These are phyloP conservation scores for Xylocampa areola DNA, from an alignment of 2,888 invertebrate genomes.

Conservation along the genomic window DNA sequence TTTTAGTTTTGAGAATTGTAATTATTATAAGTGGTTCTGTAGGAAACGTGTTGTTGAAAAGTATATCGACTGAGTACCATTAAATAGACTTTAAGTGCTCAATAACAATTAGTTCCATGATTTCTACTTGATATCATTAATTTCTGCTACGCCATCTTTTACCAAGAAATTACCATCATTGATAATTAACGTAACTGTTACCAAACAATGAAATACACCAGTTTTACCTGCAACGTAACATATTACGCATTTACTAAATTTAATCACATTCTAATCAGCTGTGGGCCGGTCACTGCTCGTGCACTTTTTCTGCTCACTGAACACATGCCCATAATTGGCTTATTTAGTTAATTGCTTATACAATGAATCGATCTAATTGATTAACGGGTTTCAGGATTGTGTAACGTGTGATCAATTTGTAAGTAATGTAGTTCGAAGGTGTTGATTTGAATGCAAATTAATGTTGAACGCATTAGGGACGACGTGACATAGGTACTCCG, in stretches of 20 bases:
- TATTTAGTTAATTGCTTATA: conserved; percentile 51
- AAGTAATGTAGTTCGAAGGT: conserved; percentile 18
- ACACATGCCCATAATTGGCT: conserved; percentile 47
- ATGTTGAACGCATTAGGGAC: too few species aligned
- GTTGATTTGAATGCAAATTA: background rate
- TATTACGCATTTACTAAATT: conserved; percentile 31
- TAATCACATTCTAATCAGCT: conserved; percentile 21
- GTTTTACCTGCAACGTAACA: conserved; percentile 10
- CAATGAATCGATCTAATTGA: conserved; percentile 37
- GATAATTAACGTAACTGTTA: background rate
- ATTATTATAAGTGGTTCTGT: too few species aligned
- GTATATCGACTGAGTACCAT: too few species aligned
- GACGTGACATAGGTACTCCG: too few species aligned
- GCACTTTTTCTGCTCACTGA: conserved; percentile 50
- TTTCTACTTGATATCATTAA: too few species aligned
- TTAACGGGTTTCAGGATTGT: conserved; percentile 37
- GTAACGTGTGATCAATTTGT: conserved; percentile 43
- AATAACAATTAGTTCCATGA: too few species aligned
- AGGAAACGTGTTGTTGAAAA: too few species aligned
- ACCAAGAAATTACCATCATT: background rate
- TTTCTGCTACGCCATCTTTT: background rate
- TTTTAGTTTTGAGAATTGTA: too few species aligned
- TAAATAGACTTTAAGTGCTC: too few species aligned
- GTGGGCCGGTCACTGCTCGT: conserved; percentile 39
- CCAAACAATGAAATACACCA: conserved; percentile 4